Evolutionary conservation across 2,888 invertebrate genomes (phyloP).

Genomic region (Cephus sareptanus): DNA sequence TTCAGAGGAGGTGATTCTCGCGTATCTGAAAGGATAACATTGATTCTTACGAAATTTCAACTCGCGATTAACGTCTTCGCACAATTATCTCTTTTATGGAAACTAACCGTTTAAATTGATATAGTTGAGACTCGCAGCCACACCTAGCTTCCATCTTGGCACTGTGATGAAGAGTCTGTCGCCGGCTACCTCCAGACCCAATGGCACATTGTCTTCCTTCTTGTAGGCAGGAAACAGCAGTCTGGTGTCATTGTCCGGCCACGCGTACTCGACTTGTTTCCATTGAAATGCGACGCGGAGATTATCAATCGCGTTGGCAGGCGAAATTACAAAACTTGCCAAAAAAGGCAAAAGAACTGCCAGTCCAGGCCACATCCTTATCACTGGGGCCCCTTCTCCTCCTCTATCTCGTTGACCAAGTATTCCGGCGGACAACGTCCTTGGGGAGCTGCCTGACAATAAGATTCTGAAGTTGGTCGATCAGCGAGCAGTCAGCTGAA

Average conservation of each 20-base stretch:
- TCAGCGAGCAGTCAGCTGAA: background rate
- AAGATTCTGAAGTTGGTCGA: background rate
- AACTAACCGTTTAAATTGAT: constrained; percentile 76
- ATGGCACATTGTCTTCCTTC: constrained; percentile 77
- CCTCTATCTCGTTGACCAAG: background rate
- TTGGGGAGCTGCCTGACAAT: background rate
- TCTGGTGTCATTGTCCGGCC: constrained; percentile 69
- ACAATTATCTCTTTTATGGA: background rate
- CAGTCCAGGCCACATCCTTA: constrained; percentile 9
- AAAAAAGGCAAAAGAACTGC: constrained; percentile 7
- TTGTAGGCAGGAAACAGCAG: constrained; percentile 54
- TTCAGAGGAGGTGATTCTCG: constrained; percentile 76
- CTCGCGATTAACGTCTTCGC: background rate
- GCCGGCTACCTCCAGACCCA: constrained; percentile 78
- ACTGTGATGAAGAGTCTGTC: constrained; percentile 79
- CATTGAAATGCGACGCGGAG: constrained; percentile 78
- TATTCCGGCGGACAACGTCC: background rate
- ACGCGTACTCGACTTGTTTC: constrained; percentile 77
- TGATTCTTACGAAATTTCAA: constrained; percentile 6
- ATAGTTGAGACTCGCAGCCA: constrained; percentile 80
- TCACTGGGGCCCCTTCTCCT: background rate
- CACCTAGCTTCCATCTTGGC: constrained; percentile 80
- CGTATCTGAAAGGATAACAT: constrained; percentile 67
- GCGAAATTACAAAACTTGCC: background rate
- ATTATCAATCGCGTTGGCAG: constrained; percentile 68